Conservation (phyloP, 2,113 vertebrate species). For the Mesoclemmys tuberculata region DNA sequence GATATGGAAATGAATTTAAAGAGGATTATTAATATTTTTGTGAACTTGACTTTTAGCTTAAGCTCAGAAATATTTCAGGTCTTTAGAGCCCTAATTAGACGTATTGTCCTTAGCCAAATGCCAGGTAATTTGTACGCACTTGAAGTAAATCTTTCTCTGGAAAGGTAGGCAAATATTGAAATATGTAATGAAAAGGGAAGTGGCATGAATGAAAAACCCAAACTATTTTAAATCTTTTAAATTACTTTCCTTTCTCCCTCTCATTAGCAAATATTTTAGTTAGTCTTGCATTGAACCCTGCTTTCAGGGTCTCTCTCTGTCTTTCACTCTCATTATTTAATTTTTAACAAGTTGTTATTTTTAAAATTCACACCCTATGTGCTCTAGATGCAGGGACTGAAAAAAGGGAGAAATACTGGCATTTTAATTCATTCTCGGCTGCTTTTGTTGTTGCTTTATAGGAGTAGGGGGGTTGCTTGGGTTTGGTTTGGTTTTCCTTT, state of each 20-base stretch:
- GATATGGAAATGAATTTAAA: conserved; percentile 72
- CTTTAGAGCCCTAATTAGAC: conserved; percentile 79
- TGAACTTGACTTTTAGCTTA: conserved; percentile 73
- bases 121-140: conserved; percentile 76
- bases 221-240: conserved; percentile 77
- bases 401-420: neutral
- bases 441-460: neutral
- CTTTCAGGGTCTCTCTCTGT: conserved; percentile 28
- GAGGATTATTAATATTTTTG: conserved; percentile 70
- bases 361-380: neutral
- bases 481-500: neutral
- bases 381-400: neutral
- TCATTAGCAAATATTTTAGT: conserved; percentile 78
- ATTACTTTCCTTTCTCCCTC: conserved; percentile 62
- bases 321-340: conserved; percentile 61
- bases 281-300: conserved; percentile 34
- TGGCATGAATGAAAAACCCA: conserved; percentile 50
- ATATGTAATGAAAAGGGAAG: conserved; percentile 73
- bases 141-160: conserved; percentile 75
- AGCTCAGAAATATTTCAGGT: conserved; percentile 77
- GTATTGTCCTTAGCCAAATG: conserved; percentile 79
- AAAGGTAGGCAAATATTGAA: conserved; percentile 82
- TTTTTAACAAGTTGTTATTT: conserved; percentile 41
- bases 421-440: conserved; percentile 12
- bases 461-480: neutral